Percentiles rank a stretch among this genome's conserved stretches.
phyloP scores from a whole-genome alignment of 2,888 invertebrate genomes.

The Pachycephus smyrnensis region DNA sequence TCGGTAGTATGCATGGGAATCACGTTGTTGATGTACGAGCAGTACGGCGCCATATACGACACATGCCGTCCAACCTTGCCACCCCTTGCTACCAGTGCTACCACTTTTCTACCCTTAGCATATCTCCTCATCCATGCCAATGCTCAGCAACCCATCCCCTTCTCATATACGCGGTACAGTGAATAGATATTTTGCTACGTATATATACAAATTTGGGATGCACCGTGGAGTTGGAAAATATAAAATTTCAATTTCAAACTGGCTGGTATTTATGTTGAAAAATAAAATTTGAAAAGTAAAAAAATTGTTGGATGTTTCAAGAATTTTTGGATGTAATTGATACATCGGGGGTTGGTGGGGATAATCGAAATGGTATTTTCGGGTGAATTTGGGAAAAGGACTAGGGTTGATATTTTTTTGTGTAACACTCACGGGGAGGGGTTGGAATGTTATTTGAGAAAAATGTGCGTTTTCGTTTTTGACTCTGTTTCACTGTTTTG shows the following conservation, averaged over 20 bases:
- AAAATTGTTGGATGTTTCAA: neutral
- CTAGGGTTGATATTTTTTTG: neutral
- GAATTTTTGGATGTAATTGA: neutral
- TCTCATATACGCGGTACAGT: neutral
- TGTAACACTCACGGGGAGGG: neutral
- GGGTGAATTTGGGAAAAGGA: neutral
- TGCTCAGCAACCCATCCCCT: neutral
- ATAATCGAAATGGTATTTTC: neutral
- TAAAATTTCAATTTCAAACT: neutral
- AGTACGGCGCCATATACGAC: slow-evolving; percentile 44
- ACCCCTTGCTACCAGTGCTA: slow-evolving; percentile 9
- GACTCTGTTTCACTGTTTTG: neutral
- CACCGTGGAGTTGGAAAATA: neutral
- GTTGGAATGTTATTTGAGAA: neutral
- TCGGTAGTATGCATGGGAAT: slow-evolving; percentile 56
- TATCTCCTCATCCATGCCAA: neutral
- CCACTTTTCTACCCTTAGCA: slow-evolving; percentile 13
- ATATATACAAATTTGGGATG: neutral
- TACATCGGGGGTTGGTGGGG: no score
- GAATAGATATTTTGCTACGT: neutral
- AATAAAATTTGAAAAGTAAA: neutral
- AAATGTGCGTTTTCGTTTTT: neutral
- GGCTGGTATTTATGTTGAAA: neutral
- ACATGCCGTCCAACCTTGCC: slow-evolving; percentile 40
- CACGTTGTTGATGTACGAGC: slow-evolving; percentile 59